Evolutionary conservation across 2,113 vertebrate genomes (phyloP).

Genomic region (Lynx canadensis): DNA sequence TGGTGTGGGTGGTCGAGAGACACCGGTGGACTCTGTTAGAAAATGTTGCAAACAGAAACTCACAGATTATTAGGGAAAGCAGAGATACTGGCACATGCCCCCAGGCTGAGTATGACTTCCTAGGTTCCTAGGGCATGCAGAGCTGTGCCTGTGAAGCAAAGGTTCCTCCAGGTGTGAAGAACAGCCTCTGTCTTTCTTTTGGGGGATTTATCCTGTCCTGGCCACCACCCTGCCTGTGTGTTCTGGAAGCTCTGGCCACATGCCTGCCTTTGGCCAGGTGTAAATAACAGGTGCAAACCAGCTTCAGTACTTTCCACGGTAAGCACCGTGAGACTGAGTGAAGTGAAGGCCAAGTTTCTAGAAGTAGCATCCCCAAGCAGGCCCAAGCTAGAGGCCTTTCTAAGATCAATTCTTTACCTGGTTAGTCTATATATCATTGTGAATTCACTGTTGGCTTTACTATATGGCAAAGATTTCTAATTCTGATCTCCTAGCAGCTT

Average conservation of each 20-base stretch:
- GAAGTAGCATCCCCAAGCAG: not conserved
- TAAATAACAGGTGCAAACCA: not conserved
- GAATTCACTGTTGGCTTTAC: not conserved
- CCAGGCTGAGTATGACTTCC: not conserved
- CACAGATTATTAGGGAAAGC: not conserved
- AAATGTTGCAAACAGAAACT: not conserved
- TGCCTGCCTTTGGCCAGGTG: not conserved
- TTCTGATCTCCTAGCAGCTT: not conserved
- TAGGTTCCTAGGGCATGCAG: not conserved
- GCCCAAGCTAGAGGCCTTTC: not conserved
- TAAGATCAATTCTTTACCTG: not conserved
- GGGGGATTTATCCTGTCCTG: not conserved
- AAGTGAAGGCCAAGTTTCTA: not conserved
- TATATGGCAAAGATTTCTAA: not conserved
- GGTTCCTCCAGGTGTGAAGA: not conserved
- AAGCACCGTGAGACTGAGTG: not conserved
- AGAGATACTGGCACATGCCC: not conserved
- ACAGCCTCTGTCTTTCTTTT: not conserved
- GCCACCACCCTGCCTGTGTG: not conserved
- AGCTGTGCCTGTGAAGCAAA: not conserved
- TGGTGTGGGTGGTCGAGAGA: not conserved
- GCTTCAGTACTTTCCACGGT: not conserved
- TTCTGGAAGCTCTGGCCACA: not conserved
- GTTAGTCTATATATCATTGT: not conserved
- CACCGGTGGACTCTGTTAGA: not conserved